A percentile compares a stretch with the other conserved stretches of the same genome.
phyloP scores from a whole-genome alignment of 2,113 vertebrate species.

The Aythya baeri region DNA sequence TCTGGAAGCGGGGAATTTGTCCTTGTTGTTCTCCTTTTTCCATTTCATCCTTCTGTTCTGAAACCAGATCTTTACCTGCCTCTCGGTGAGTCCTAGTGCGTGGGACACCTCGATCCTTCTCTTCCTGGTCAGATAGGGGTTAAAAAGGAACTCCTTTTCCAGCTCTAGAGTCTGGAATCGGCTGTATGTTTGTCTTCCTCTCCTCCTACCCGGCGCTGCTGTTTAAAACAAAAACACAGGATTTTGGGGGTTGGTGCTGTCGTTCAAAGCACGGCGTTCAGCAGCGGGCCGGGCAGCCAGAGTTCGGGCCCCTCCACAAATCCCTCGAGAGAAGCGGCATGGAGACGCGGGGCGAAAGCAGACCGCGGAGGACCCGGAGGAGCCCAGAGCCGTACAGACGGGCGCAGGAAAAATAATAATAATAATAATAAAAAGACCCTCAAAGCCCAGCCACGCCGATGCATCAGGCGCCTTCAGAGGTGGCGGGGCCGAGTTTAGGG shows the following conservation, averaged over 20 bases:
- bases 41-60: slow-evolving; percentile 89
- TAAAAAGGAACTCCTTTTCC: slow-evolving; percentile 89
- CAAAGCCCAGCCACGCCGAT: neutral
- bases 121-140: slow-evolving; percentile 88
- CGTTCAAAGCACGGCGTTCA: neutral
- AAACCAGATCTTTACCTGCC: slow-evolving; percentile 90
- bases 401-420: neutral
- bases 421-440: too few species aligned
- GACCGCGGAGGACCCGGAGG: neutral
- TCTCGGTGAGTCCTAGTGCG: slow-evolving; percentile 85
- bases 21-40: slow-evolving; percentile 90
- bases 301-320: neutral
- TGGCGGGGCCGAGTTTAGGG: neutral
- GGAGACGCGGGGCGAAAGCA: neutral
- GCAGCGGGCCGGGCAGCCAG: neutral
- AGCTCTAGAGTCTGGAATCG: slow-evolving; percentile 87
- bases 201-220: slow-evolving; percentile 86
- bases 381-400: neutral
- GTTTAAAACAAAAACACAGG: slow-evolving; percentile 73
- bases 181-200: slow-evolving; percentile 89
- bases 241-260: neutral
- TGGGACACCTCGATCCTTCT: slow-evolving; percentile 88
- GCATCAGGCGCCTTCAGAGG: neutral
- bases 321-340: neutral
- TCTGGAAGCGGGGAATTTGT: slow-evolving; percentile 83